Percentiles rank a stretch among this genome's conserved stretches.
Evolutionary conservation across 2,797 vertebrate genomes (phyloP).

Genomic region (Chloroceryle amazona): DNA sequence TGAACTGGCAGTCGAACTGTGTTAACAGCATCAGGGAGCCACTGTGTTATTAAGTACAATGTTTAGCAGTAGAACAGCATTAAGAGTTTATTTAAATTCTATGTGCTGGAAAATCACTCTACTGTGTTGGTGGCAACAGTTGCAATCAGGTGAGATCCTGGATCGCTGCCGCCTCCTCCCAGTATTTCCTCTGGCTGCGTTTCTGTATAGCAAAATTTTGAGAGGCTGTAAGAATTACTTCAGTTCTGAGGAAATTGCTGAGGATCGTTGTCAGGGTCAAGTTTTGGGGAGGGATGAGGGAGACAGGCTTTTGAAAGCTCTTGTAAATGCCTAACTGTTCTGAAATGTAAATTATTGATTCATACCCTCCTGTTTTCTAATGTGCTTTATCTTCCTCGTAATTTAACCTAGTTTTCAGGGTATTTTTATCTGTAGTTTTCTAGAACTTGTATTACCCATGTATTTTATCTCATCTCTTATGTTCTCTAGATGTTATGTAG

Average conservation of each 20-base stretch:
- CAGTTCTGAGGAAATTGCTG: background rate
- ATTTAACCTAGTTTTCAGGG: slow-evolving; percentile 41
- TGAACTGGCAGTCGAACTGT: slow-evolving; percentile 43
- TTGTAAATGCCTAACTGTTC: background rate
- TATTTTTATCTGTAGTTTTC: slow-evolving; percentile 41
- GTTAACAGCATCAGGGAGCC: slow-evolving; percentile 44
- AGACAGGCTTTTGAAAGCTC: background rate
- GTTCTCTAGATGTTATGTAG: background rate
- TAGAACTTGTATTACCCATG: background rate
- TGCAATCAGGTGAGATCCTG: background rate
- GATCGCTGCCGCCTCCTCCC: background rate
- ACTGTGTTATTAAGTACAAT: slow-evolving; percentile 36
- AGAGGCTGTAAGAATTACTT: background rate
- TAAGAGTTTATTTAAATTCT: slow-evolving; percentile 40
- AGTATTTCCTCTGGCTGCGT: background rate
- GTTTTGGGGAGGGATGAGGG: background rate
- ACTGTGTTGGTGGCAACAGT: slow-evolving; percentile 3
- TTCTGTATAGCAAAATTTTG: background rate
- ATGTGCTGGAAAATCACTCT: slow-evolving; percentile 18
- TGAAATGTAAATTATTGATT: slow-evolving; percentile 45
- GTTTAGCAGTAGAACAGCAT: slow-evolving; percentile 34
- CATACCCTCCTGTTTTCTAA: slow-evolving; percentile 32
- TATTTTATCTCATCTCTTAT: background rate
- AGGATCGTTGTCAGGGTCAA: background rate
- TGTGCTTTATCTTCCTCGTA: slow-evolving; percentile 12